Conservation (phyloP, 2,797 vertebrate genomes). For the Sebastes matsubarae region DNA sequence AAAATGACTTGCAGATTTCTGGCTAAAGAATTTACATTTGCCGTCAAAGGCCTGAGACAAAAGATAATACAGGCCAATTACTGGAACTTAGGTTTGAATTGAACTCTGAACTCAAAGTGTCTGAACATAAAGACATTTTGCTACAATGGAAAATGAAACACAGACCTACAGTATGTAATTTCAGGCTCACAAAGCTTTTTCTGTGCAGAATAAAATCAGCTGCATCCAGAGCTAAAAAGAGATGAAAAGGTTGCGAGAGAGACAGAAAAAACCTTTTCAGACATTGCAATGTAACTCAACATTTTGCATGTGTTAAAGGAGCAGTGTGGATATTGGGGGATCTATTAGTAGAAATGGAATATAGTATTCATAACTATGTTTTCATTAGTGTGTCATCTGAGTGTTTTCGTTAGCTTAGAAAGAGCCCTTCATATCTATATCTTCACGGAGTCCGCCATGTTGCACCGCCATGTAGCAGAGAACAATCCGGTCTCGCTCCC, state of each 20-base stretch:
- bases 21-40: constrained; percentile 1
- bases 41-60: constrained; percentile 1
- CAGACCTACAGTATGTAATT: neutral
- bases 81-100: neutral
- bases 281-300: constrained; percentile 12
- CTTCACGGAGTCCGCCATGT: neutral
- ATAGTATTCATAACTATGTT: neutral
- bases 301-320: constrained; percentile 50
- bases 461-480: neutral
- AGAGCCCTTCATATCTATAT: neutral
- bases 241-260: neutral
- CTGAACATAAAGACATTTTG: neutral
- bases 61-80: constrained; percentile 2
- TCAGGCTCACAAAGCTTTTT: neutral
- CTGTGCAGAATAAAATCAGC: constrained; percentile 1
- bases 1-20: constrained; percentile 14
- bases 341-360: neutral
- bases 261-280: constrained; percentile 16
- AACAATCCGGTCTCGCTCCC: no score
- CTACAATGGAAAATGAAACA: neutral
- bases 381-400: neutral
- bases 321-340: neutral
- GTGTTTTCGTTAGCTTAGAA: neutral
- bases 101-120: constrained; percentile 10
- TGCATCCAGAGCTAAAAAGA: constrained; percentile 14